Percentiles rank a stretch among this genome's conserved stretches.
These are phyloP conservation scores for Silurus glanis DNA, from an alignment of 2,113 vertebrate genomes.

Conservation along the genomic window DNA sequence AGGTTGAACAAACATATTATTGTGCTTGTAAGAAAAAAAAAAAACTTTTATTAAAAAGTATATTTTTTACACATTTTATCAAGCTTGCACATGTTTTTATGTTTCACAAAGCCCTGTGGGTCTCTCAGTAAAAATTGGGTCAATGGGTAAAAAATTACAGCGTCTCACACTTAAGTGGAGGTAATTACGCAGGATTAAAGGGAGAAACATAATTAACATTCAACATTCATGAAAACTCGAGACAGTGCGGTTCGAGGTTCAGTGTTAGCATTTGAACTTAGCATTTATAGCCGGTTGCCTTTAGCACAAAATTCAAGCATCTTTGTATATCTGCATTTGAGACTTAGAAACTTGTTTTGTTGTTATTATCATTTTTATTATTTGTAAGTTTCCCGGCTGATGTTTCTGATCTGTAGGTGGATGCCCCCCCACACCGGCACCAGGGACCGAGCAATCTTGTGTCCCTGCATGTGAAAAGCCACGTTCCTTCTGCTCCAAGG, in stretches of 20 bases:
- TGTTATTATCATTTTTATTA: no score
- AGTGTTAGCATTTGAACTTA: neutral
- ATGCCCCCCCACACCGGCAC: constrained; percentile 81
- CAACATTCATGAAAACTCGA: neutral
- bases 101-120: neutral
- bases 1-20: neutral
- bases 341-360: neutral
- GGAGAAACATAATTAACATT: neutral
- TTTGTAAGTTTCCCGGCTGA: neutral
- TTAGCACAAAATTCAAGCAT: neutral
- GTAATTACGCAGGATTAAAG: constrained; percentile 6
- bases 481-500: constrained; percentile 91
- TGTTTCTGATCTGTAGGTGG: constrained; percentile 79
- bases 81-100: neutral
- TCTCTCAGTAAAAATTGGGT: neutral
- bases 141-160: neutral
- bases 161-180: neutral
- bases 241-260: neutral
- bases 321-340: neutral
- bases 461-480: constrained; percentile 85
- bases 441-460: constrained; percentile 85
- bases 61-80: neutral
- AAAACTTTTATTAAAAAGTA: neutral
- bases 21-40: neutral
- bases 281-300: neutral